Conservation (phyloP, 2,888 invertebrate genomes). For the Cephus spinipes region DNA sequence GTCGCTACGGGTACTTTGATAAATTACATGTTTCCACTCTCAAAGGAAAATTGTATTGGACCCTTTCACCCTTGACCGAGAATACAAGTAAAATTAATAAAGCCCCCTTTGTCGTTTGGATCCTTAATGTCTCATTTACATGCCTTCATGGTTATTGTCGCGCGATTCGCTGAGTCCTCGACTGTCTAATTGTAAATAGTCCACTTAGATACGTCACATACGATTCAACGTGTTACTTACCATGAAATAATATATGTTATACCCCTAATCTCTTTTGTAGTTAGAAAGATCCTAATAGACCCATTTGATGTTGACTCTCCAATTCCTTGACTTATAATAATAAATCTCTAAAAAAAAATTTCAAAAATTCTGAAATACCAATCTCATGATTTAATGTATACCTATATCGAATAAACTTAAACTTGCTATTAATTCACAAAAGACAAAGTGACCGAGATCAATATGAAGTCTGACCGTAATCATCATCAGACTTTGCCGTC, state of each 20-base stretch:
- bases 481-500: background rate
- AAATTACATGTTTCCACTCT: background rate
- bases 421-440: background rate
- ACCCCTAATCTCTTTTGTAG: background rate
- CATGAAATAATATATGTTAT: too few relatives aligned
- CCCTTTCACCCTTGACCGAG: background rate
- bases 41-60: background rate
- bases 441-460: background rate
- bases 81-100: background rate
- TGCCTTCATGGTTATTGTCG: background rate
- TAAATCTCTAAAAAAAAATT: background rate
- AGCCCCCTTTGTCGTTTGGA: background rate
- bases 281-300: too few relatives aligned
- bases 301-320: background rate
- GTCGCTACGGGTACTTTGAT: background rate
- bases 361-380: background rate
- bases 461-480: background rate
- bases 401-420: background rate
- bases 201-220: background rate
- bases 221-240: background rate
- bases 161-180: background rate
- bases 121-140: background rate
- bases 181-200: background rate
- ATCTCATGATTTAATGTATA: background rate
- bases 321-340: background rate